Evolutionary conservation across 2,113 vertebrate species (phyloP), one percentile per base, ranked within the genome.

Genomic region (Isichthys henryi): DNA sequence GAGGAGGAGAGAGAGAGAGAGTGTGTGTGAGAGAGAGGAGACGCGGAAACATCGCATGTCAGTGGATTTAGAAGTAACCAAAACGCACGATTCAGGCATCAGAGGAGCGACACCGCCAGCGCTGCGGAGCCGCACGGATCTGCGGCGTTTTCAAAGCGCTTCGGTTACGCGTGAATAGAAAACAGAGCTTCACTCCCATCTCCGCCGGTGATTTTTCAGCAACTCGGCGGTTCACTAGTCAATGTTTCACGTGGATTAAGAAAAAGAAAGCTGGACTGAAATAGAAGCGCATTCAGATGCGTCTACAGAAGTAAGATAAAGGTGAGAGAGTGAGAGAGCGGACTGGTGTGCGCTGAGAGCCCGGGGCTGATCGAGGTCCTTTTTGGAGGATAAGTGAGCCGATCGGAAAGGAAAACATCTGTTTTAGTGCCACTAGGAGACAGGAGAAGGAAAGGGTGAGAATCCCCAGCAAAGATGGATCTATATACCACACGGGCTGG

Each of bases 401-500:
- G 35, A 48, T 48, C 23, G 31, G 50, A 19, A 27, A 50, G 43
- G 85, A 77, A 80, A 17, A 77, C 48, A 58, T 52, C 86, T 86
- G 45, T 7, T 35, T 35, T 43, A 43, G 45, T 62, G 10, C n/a
- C n/a, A 80, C 35, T 35, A 83, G 89, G 53, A 89, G 43, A 89
- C n/a, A 46, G 48, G 35, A 70, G 50, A 49, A 56, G 53, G 46
- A 85, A 23, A 31, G 52, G 83, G 92, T 92, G 90, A 92, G 90
- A 86, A 87, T 58, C n/a, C 77, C 88, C 87, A 43, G 91, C 91
- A 92, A 96, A 94, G 90, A 98, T 98, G 97, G 97, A 97, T 97
- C 95, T 96, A 88, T 92, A 94, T 92, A 90, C 95, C 62, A 94
- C 96, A 52, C 84, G 95, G 91, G 93, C 96, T 96, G 95, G 96